These are phyloP conservation scores for Darwinula stevensoni DNA, from an alignment of 2,888 invertebrate species.

Conservation along the genomic window DNA sequence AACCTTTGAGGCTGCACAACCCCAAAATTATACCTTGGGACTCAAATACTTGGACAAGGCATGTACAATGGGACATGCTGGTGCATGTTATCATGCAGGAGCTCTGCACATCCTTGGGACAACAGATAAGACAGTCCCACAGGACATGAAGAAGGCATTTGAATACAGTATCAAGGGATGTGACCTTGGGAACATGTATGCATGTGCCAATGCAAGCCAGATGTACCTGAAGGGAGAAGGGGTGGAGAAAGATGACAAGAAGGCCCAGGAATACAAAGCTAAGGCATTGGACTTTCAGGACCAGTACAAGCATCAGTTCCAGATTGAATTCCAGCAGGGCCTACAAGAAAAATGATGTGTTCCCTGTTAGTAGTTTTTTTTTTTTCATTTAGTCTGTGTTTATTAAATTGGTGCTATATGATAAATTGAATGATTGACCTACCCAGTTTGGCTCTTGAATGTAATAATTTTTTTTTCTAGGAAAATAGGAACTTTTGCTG, in stretches of 20 bases:
- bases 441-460: too few relatives aligned
- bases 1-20: too few relatives aligned
- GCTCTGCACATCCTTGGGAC: constrained; percentile 47
- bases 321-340: constrained; percentile 1
- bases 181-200: constrained; percentile 48
- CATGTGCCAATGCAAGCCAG: constrained; percentile 64
- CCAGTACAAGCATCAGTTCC: constrained; percentile 21
- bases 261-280: constrained; percentile 38
- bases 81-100: constrained; percentile 49
- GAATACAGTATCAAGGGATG: constrained; percentile 46
- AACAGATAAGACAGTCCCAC: constrained; percentile 19
- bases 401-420: too few relatives aligned
- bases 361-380: too few relatives aligned
- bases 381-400: too few relatives aligned
- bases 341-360: too few relatives aligned
- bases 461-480: too few relatives aligned
- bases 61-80: constrained; percentile 19
- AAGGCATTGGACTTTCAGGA: constrained; percentile 37
- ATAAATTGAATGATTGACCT: too few relatives aligned
- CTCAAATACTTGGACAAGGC: constrained; percentile 21
- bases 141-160: constrained; percentile 47
- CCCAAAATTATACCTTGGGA: constrained; percentile 15
- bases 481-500: too few relatives aligned
- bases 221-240: constrained; percentile 55
- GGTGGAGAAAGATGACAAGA: constrained; percentile 32